Evolutionary conservation across 1,140 invertebrate genomes (phyloP).

Genomic region (Penaeus indicus): DNA sequence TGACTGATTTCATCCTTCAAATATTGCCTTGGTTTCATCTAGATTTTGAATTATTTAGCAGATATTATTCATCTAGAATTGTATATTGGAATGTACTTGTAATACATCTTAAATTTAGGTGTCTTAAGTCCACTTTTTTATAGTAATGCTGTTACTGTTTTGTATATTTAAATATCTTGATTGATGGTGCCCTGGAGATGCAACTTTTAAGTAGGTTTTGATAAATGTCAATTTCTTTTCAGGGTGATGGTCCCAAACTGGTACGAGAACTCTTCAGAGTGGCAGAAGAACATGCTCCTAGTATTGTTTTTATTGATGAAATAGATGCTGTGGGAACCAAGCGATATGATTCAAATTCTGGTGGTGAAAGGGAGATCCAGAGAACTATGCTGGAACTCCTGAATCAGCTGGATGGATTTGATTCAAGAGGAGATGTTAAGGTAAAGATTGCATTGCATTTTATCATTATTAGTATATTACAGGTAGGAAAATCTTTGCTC

Average conservation of each 20-base stretch:
- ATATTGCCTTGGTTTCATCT: neutral
- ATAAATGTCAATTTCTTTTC: slow-evolving; percentile 40
- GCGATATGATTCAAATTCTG: slow-evolving; percentile 99
- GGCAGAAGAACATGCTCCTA: slow-evolving; percentile 99
- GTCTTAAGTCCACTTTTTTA: no score
- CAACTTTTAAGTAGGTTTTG: no score
- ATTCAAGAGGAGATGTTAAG: slow-evolving; percentile 95
- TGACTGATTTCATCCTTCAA: neutral
- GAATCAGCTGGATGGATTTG: slow-evolving; percentile 99
- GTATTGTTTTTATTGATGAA: slow-evolving; percentile 99
- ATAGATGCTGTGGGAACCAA: slow-evolving; percentile 99
- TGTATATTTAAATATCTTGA: neutral
- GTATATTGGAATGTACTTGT: no score
- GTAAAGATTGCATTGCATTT: slow-evolving; percentile 70
- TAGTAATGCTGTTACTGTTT: neutral
- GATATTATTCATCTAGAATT: no score
- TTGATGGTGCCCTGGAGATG: no score
- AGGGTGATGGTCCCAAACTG: slow-evolving; percentile 98
- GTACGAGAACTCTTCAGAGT: slow-evolving; percentile 98
- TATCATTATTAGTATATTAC: neutral
- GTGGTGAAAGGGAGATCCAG: slow-evolving; percentile 99
- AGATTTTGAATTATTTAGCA: no score
- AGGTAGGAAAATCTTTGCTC: neutral
- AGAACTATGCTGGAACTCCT: slow-evolving; percentile 99
- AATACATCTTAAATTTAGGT: no score